Percentiles rank a stretch among this genome's conserved stretches.
Conservation (phyloP, 2,113 vertebrate genomes). For the Stictonetta naevosa region DNA sequence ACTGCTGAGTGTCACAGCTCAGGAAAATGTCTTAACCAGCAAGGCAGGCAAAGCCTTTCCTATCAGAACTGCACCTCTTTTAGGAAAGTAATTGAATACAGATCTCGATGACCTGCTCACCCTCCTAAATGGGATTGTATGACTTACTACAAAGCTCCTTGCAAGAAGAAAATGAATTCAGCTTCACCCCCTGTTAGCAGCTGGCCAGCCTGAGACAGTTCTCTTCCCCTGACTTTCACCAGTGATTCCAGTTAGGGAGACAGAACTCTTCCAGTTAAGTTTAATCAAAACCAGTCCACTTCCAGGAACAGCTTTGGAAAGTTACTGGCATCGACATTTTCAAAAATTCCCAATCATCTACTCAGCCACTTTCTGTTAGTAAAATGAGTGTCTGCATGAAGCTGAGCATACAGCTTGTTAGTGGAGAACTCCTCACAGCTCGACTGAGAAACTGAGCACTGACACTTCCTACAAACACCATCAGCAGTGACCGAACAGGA, state of each 20-base stretch:
- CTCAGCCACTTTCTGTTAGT: not conserved
- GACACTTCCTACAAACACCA: not conserved
- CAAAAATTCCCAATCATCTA: not conserved
- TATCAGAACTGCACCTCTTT: not conserved
- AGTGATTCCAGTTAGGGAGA: not conserved
- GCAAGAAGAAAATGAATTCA: not conserved
- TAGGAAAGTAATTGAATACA: not conserved
- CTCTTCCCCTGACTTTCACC: not conserved
- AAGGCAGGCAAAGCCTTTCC: not conserved
- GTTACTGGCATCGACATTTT: not conserved
- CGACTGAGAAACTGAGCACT: not conserved
- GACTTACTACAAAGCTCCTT: not conserved
- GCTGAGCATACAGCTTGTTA: rapidly evolving
- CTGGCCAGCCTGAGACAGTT: not conserved
- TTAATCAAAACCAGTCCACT: not conserved
- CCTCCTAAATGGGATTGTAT: not conserved
- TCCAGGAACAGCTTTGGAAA: constrained; percentile 2
- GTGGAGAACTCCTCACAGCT: not conserved
- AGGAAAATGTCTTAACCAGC: not conserved
- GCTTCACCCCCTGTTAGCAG: not conserved
- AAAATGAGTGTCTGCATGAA: not conserved
- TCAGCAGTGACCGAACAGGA: not conserved
- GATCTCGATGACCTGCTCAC: not conserved
- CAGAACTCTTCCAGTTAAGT: not conserved
- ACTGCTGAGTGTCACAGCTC: not conserved